Base-by-base conservation (phyloP, 2,797 vertebrate species). In the Gallinago solitaria region DNA sequence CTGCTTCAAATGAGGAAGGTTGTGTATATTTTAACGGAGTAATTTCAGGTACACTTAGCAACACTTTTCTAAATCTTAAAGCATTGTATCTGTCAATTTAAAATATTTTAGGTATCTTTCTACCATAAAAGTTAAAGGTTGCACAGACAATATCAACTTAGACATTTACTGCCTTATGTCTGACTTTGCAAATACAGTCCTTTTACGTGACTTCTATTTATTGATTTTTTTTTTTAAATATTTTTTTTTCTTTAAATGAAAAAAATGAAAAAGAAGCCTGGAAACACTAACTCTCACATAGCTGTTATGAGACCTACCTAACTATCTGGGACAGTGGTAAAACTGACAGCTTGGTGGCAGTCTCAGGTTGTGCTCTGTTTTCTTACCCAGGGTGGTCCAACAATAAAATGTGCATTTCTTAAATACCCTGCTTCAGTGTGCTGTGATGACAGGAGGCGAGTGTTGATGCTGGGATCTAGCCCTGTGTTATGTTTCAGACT, bases 391-490 rank as follows among this genome's bases (percentile, higher is more conserved):
- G 61, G 57, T 64, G 74, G 33, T 50, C 50, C 77, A 73, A 9
- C 2, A 3, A 28, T 59, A 28, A 92, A 89, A 68, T 6, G 15
- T 47, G 16, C 10, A 14, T 73, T 78, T 79, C n/a, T 63, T 43
- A 10, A n/a, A 50, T 14, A 32, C 23, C 9, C 2, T 3, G 3
- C 13, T 18, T 87, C 1, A 0, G 11, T 37, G 37, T 68, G 32
- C 41, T 84, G 64, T 1, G 1, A 3, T 50, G 57, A 30, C 59
- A 75, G 54, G 69, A 78, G 41, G 28, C 0, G 0, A 71, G 27
- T n/a, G 19, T 16, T 57, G 60, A 14, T 64, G 18, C 65, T 87
- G 65, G 12, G 16, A 91, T 68, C 45, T 74, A 94, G 41, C 33
- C 20, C 33, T 11, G 3, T 60, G 16, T 50, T 47, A 1, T 37